Evolutionary conservation across 2,113 vertebrate genomes (phyloP), one percentile per base, ranked within the genome.

Genomic region (Thamnaconus septentrionalis): DNA sequence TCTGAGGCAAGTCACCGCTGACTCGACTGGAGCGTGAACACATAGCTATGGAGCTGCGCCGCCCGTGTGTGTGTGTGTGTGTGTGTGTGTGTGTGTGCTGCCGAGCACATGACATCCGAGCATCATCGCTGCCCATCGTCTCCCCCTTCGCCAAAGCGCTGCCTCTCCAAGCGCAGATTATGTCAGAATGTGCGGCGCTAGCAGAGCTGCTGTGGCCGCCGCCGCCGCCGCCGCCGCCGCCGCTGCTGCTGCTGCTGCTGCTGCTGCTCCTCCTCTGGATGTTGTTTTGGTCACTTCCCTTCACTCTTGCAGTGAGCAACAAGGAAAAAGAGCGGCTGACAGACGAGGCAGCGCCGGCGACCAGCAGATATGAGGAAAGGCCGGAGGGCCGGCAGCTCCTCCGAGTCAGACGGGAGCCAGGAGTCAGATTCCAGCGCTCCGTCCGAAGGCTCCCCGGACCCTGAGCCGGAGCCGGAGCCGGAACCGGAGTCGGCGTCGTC

Each of bases 81-180:
- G 64, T 45, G 42, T 58, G 11, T 60, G 46, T 51, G n/a, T 11
- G 58, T 46, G 46, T 73, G 65, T 55, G 56, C 63, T 73, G 51
- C 51, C 43, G 44, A 54, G 52, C 56, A 64, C 74, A 71, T 86
- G 86, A 84, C 83, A 86, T 81, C 82, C 70, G 70, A 66, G 65
- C 83, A 62, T 87, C 80, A 87, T 88, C 81, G 63, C 77, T 78
- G 85, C 80, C 79, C 78, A 67, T 74, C 77, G 79, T 78, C 64
- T 42, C 59, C 68, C 56, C 71, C 45, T 6, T 6, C 5, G 45
- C 18, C 62, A 79, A 57, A 78, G 77, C 79, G 66, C 71, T 61
- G 86, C 73, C 72, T 80, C 71, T 72, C 60, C 53, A 71, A 79
- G 80, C 85, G 53, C 56, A 80, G 78, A 81, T 80, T 76, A 89